phyloP scores from a whole-genome alignment of 2,113 vertebrate species.

The Capreolus pygargus region DNA sequence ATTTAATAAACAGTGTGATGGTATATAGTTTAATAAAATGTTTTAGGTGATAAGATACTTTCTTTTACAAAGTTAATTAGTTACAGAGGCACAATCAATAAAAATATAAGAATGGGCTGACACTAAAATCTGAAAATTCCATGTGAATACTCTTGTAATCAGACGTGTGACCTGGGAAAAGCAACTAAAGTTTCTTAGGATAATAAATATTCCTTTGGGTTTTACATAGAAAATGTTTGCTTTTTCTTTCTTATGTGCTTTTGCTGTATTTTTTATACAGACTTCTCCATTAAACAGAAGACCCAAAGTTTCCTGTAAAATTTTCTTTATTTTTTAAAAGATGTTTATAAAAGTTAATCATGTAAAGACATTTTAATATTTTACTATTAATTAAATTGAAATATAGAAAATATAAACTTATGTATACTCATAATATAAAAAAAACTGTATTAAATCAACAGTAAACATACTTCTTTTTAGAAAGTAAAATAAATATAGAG shows the following conservation, averaged over 20 bases:
- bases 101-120: not conserved
- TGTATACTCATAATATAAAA: not conserved
- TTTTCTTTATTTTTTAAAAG: constrained; percentile 22
- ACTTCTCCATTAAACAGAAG: constrained; percentile 24
- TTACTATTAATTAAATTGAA: constrained; percentile 42
- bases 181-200: not conserved
- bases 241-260: constrained; percentile 29
- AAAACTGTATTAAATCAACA: not conserved
- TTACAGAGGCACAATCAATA: not conserved
- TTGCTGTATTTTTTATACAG: constrained; percentile 13
- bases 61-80: not conserved
- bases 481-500: constrained; percentile 48
- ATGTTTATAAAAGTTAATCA: constrained; percentile 29
- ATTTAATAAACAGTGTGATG: not conserved
- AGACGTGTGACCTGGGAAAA: constrained; percentile 31
- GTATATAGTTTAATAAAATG: not conserved
- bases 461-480: not conserved
- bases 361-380: constrained; percentile 50
- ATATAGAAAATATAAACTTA: constrained; percentile 27
- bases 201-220: constrained; percentile 56
- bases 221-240: constrained; percentile 55
- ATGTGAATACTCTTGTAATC: not conserved
- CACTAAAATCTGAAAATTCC: not conserved
- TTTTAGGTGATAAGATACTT: not conserved
- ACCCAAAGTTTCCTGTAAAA: constrained; percentile 17